These are phyloP conservation scores for Spilarctia lutea DNA, from an alignment of 2,888 invertebrate genomes.

Conservation along the genomic window DNA sequence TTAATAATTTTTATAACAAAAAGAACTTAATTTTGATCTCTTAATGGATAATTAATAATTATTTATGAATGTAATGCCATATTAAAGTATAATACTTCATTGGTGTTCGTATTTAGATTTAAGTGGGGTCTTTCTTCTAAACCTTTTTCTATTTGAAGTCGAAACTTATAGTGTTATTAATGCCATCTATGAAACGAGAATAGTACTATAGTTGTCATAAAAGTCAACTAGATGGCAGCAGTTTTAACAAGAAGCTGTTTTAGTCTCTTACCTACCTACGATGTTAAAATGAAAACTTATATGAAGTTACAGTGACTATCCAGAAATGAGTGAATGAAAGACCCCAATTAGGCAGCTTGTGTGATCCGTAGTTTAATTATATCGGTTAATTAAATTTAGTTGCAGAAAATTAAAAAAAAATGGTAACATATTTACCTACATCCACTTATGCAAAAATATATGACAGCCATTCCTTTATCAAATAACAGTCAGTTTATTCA, in stretches of 20 bases:
- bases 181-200: constrained; percentile 37
- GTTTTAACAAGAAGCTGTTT: neutral
- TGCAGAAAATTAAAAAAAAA: too few species aligned
- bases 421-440: too few species aligned
- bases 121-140: constrained; percentile 44
- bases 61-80: constrained; percentile 84
- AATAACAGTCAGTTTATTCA: too few species aligned
- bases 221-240: constrained; percentile 28
- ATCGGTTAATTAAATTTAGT: too few species aligned
- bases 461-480: too few species aligned
- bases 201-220: constrained; percentile 14
- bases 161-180: neutral
- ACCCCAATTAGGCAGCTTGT: constrained; percentile 30
- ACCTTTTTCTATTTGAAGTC: neutral
- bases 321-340: constrained; percentile 23
- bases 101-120: constrained; percentile 65
- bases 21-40: constrained; percentile 79
- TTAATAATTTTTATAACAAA: constrained; percentile 50
- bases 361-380: constrained; percentile 19
- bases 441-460: too few species aligned
- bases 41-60: constrained; percentile 81
- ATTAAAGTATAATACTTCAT: constrained; percentile 80
- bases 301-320: neutral
- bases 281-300: constrained; percentile 5
- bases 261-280: neutral